A percentile compares a stretch with the other conserved stretches of the same genome.
phyloP scores from a whole-genome alignment of 2,888 invertebrate species.

The Standfussiana lucernea region DNA sequence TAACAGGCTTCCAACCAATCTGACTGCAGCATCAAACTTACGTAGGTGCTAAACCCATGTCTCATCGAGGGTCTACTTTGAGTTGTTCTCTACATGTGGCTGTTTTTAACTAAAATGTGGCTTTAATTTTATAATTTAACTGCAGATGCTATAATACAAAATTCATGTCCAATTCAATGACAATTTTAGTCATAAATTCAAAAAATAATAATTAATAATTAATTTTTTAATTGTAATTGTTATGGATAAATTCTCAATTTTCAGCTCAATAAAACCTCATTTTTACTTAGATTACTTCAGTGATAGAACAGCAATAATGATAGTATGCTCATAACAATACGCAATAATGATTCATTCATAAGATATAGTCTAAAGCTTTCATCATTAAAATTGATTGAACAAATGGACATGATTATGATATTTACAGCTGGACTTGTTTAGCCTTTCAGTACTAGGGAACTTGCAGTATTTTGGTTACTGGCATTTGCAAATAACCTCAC shows the following conservation, averaged over 20 bases:
- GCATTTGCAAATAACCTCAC: not conserved
- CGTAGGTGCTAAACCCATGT: not conserved
- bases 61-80: not conserved
- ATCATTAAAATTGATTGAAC: not conserved
- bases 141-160: constrained; percentile 27
- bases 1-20: not conserved
- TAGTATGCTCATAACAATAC: not conserved
- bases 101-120: constrained; percentile 43
- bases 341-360: not conserved
- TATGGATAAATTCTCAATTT: not conserved
- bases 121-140: constrained; percentile 36
- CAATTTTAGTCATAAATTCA: too few relatives aligned
- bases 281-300: not conserved
- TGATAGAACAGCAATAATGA: not conserved
- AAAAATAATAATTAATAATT: too few relatives aligned
- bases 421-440: not conserved
- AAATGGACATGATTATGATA: not conserved
- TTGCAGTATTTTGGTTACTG: too few relatives aligned
- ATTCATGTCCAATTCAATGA: too few relatives aligned
- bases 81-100: constrained; percentile 58
- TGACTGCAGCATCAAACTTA: not conserved
- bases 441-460: not conserved
- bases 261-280: not conserved
- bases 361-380: not conserved
- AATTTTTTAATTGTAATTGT: too few relatives aligned